Conservation (phyloP, 1,140 invertebrate genomes). For the Magallana angulata region DNA sequence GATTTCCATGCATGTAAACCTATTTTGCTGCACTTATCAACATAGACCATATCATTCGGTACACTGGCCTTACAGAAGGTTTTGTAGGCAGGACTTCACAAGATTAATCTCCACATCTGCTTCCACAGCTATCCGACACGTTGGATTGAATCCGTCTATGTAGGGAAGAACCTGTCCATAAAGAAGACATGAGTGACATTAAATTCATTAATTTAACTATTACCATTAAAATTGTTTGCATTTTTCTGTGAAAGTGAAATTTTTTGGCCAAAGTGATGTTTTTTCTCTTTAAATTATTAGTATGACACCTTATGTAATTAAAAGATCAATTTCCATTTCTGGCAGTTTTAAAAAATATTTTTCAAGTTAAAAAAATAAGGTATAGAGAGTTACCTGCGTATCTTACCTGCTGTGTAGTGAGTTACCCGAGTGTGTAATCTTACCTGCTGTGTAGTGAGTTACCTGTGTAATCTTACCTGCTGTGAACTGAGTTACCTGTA, state of each 20-base stretch:
- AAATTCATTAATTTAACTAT: too few species aligned
- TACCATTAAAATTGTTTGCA: too few species aligned
- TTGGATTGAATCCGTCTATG: conserved; percentile 95
- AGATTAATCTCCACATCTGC: conserved; percentile 95
- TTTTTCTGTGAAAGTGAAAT: too few species aligned
- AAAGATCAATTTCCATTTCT: too few species aligned
- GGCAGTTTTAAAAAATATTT: too few species aligned
- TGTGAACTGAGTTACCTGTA: background rate
- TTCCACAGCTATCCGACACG: conserved; percentile 82
- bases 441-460: background rate
- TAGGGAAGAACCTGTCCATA: conserved; percentile 87
- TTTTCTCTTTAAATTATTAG: too few species aligned
- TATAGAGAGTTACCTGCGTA: background rate
- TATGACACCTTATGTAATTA: too few species aligned
- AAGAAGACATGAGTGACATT: background rate
- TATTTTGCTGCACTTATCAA: too few species aligned
- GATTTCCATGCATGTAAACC: too few species aligned
- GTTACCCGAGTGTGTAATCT: background rate
- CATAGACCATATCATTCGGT: too few species aligned
- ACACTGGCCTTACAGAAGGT: conserved; percentile 85
- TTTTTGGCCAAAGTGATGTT: too few species aligned
- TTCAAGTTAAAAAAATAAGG: too few species aligned
- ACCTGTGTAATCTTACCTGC: background rate
- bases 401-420: background rate
- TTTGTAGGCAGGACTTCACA: conserved; percentile 96